Base-by-base conservation (phyloP, 2,888 invertebrate species). In the Meta bourneti region DNA sequence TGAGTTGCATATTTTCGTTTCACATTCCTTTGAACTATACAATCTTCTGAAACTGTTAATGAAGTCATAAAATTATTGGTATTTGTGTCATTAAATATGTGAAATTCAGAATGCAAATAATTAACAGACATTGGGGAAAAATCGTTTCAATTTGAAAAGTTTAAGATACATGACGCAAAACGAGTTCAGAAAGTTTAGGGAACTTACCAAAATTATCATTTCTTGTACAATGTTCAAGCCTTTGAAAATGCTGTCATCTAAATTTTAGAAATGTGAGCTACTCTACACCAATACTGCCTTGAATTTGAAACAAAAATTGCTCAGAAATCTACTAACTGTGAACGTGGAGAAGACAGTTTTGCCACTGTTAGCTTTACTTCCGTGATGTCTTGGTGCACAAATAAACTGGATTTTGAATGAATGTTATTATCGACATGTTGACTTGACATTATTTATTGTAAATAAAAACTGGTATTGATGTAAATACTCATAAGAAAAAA, bases 361-460 rank as follows among this genome's bases (percentile, higher is more conserved):
- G 7, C 2, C 74, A 54, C 61, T 61, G 85, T 61, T 77, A 11
- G 54, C 61, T 70, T 16, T 74, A 78, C 89, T 89, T 83, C 89
- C 79, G 90, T 90, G 90, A 83, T 84, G 84, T 84, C 84, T 79
- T 84, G 77, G 72, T 90, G 90, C 90, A 90, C 90, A 90, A 90
- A 79, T 84, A 54, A 79, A 90, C 77, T 78, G 54, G 78, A 79
- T 79, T 89, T 90, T 49, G 78, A 78, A 90, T 16, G 61, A 69
- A 77, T 79, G 69, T 87, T 49, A 79, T 61, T 61, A 9, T 16
- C 16, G 61, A 61, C 61, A 61, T 61, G 61, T 61, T 61, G 61
- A 9, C 6, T 6, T 61, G 16, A 61, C 61, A 61, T 61, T 61
- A 61, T 8, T 61, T 61, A 61, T 61, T 61, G 61, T 61, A 61